These are phyloP conservation scores for Psammodynastes pulverulentus DNA, from an alignment of 2,113 vertebrate species.

Conservation along the genomic window DNA sequence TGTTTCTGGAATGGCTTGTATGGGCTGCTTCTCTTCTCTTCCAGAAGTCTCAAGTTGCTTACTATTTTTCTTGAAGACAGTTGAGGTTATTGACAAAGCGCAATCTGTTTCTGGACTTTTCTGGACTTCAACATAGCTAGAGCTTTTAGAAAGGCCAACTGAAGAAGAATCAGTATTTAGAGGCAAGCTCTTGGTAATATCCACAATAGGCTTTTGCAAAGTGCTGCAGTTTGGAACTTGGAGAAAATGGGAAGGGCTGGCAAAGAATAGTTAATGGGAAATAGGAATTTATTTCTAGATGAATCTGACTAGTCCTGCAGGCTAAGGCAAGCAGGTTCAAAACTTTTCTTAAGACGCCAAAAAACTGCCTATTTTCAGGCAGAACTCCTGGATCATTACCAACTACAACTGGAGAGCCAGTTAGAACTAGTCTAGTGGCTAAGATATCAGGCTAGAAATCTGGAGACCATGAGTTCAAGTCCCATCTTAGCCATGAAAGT, in stretches of 20 bases:
- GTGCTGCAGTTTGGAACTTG: slow-evolving; percentile 16
- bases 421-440: not conserved
- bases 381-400: not conserved
- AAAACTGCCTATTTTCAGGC: not conserved
- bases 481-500: not conserved
- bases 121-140: not conserved
- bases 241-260: not conserved
- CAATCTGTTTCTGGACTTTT: not conserved
- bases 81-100: not conserved
- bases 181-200: slow-evolving; percentile 36
- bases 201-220: slow-evolving; percentile 18
- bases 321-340: not conserved
- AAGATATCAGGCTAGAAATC: not conserved
- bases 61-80: slow-evolving; percentile 21
- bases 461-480: not conserved
- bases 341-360: not conserved
- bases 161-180: slow-evolving; percentile 15
- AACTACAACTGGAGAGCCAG: not conserved
- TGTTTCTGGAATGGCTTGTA: slow-evolving; percentile 17
- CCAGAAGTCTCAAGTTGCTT: not conserved
- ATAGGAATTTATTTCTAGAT: not conserved
- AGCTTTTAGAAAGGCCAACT: slow-evolving; percentile 15
- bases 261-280: not conserved
- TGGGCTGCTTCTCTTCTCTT: not conserved
- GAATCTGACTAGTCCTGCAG: not conserved